These are phyloP conservation scores for Peromyscus aztecus DNA, from an alignment of 2,797 vertebrate species.

Conservation along the genomic window DNA sequence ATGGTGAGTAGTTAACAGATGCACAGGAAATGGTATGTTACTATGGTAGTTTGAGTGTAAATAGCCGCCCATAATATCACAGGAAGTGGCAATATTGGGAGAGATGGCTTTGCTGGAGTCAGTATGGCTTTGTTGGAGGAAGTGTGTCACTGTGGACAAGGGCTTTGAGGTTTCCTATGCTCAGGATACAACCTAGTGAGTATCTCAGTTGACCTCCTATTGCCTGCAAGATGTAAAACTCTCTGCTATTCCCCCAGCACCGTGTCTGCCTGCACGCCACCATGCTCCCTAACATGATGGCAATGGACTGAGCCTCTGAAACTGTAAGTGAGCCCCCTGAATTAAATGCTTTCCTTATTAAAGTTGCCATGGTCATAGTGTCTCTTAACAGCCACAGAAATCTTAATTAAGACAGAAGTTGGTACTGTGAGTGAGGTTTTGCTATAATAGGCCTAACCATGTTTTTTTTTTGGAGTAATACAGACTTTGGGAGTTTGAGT, in stretches of 20 bases:
- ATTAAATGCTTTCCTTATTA: background rate
- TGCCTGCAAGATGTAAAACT: background rate
- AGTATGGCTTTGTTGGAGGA: background rate
- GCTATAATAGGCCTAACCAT: background rate
- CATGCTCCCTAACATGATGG: background rate
- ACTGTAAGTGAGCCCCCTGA: background rate
- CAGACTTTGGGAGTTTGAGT: background rate
- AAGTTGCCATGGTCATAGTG: background rate
- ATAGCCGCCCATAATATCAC: background rate
- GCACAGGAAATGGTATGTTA: background rate
- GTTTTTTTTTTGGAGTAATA: background rate
- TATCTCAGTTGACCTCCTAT: background rate
- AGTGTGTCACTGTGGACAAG: background rate
- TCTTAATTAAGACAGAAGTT: background rate
- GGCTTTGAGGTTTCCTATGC: background rate
- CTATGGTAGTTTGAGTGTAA: background rate
- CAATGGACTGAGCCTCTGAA: background rate
- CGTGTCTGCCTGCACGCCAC: background rate
- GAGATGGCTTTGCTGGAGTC: background rate
- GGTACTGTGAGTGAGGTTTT: background rate
- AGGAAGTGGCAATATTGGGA: background rate
- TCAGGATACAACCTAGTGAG: background rate
- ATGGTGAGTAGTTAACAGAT: background rate
- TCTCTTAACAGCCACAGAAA: background rate
- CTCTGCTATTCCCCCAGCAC: background rate